Conservation (phyloP, 2,113 vertebrate species). For the Hymenochirus boettgeri region DNA sequence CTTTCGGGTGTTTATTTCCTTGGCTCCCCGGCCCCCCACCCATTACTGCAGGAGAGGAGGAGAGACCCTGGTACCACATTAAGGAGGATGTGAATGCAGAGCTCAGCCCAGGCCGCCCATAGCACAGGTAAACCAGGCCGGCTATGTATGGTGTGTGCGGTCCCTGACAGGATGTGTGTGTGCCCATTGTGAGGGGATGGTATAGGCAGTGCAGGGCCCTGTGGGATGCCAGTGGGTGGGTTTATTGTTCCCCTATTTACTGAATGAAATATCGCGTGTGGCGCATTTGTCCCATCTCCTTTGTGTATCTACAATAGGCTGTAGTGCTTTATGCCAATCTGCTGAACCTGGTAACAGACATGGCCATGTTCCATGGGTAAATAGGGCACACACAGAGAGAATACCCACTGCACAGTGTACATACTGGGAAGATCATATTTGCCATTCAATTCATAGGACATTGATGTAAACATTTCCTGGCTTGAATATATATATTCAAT, state of each 20-base stretch:
- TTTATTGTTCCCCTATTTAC: conserved; percentile 24
- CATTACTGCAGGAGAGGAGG: conserved; percentile 4
- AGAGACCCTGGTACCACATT: neutral
- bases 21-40: neutral
- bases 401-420: too few species aligned
- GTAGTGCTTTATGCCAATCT: neutral
- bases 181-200: neutral
- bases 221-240: conserved; percentile 4
- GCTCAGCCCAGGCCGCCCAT: neutral
- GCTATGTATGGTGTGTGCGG: neutral
- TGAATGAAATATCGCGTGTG: conserved; percentile 10
- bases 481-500: too few species aligned
- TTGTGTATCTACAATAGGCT: conserved; percentile 20
- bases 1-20: neutral
- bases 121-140: conserved; percentile 19
- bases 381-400: conserved; percentile 3
- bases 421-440: too few species aligned
- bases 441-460: too few species aligned
- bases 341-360: neutral
- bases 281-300: conserved; percentile 11
- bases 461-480: too few species aligned
- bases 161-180: neutral
- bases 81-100: conserved; percentile 27
- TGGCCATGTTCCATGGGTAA: neutral
- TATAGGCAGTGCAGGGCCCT: conserved; percentile 7